A percentile compares a stretch with the other conserved stretches of the same genome.
Conservation (phyloP, 2,888 invertebrate genomes). For the Lepidocyrtoides sp. region DNA sequence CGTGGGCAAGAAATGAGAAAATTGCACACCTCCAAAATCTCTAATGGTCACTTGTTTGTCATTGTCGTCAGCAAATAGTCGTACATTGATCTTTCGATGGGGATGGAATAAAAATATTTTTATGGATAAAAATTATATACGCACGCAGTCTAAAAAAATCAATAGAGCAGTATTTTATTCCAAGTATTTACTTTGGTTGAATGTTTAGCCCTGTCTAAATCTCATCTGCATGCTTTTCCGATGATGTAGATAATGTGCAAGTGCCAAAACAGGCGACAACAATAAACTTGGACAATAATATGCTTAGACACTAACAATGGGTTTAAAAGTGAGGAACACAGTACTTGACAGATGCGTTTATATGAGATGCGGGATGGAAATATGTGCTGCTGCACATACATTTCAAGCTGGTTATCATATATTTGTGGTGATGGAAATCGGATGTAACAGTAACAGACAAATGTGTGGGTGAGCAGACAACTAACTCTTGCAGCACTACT, state of each 20-base stretch:
- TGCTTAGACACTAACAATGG: constrained; percentile 20
- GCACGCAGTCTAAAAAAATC: not conserved
- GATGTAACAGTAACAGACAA: constrained; percentile 24
- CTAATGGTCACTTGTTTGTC: constrained; percentile 59
- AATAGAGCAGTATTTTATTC: constrained; percentile 12
- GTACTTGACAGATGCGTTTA: constrained; percentile 27
- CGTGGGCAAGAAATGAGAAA: constrained; percentile 52
- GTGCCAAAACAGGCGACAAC: constrained; percentile 45
- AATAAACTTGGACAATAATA: constrained; percentile 22
- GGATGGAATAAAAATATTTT: constrained; percentile 27
- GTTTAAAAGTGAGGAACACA: constrained; percentile 17
- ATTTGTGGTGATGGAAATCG: constrained; percentile 31
- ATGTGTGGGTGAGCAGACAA: constrained; percentile 26
- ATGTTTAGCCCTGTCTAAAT: not conserved
- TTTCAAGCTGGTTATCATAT: constrained; percentile 9
- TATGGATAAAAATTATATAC: not conserved
- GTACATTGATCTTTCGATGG: constrained; percentile 62
- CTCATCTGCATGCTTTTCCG: not conserved
- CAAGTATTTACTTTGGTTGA: not conserved
- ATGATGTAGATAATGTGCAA: constrained; percentile 21
- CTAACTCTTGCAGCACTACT: not conserved
- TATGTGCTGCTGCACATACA: not conserved
- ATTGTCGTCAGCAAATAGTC: constrained; percentile 54
- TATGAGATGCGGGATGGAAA: constrained; percentile 29
- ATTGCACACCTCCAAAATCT: constrained; percentile 57